Evolutionary conservation across 2,888 invertebrate species (phyloP), one percentile per base, ranked within the genome.

Genomic region (Theretra japonica): DNA sequence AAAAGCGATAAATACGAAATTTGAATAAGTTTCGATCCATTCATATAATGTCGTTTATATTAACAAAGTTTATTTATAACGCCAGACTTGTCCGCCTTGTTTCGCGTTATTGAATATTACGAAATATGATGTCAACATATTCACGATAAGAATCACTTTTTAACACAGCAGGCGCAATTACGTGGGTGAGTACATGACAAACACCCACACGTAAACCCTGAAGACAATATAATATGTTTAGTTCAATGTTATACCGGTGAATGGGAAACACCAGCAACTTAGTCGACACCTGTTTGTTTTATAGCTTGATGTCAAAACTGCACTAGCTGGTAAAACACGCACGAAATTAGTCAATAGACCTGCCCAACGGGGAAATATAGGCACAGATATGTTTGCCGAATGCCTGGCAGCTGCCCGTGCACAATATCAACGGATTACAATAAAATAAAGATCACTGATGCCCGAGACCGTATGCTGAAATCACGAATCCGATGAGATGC

Each of bases 191-290:
- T 19, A 48, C 74, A 73, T 75, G 75, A 78, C 78, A 80, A 77
- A 76, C 83, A 74, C 87, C 87, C 76, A 84, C 85, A 76, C 70
- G 72, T 70, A 77, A 73, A 75, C 82, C 79, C 74, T 83, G 80
- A 79, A 80, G 76, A 76, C 73, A 41, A 77, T 77, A 78, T 75
- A 77, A 77, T 75, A 59, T 77, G 77, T 75, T 72, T 75, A 75
- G 79, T 78, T 73, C 76, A 74, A 75, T 74, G 77, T 76, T 74
- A 78, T 75, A 69, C 73, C 73, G 74, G 58, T 74, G 74, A 58
- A 76, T 62, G 58, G 69, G 75, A 72, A 74, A 60, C 70, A 74
- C 5, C 19, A 41, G 76, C 72, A 72, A 77, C 75, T 65, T 74
- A 74, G 15, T 21, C 11, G n/a, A 57, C 62, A 62, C 21, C 21